phyloP scores from a whole-genome alignment of 2,113 vertebrate genomes.

The Monopterus albus region DNA sequence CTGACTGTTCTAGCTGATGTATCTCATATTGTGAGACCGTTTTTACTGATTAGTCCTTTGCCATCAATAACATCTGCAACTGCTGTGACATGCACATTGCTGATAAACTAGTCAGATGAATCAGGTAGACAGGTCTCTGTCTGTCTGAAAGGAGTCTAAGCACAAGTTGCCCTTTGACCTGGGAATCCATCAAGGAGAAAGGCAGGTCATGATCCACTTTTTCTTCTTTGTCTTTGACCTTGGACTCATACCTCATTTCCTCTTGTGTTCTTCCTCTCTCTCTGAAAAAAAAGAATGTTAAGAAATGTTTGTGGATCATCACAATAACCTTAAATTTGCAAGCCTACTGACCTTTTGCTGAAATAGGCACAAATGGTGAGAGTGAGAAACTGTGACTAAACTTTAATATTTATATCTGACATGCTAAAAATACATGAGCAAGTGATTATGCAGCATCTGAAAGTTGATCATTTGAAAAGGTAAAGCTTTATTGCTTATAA shows the following conservation, averaged over 20 bases:
- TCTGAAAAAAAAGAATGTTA: conserved; percentile 20
- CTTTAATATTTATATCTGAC: too few relatives aligned
- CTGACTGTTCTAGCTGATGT: neutral
- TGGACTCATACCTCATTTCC: conserved; percentile 26
- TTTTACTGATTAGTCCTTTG: neutral
- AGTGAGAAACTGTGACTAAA: too few relatives aligned
- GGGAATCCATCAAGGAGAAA: neutral
- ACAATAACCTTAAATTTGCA: too few relatives aligned
- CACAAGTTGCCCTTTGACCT: conserved; percentile 24
- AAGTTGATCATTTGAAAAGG: too few relatives aligned
- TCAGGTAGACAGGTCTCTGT: neutral
- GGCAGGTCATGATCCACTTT: neutral
- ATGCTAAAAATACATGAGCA: too few relatives aligned
- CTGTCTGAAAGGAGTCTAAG: conserved; percentile 3
- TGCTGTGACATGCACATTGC: neutral
- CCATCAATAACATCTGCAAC: conserved; percentile 1
- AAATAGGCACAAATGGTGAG: too few relatives aligned
- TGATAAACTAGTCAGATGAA: neutral
- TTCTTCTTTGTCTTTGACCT: conserved; percentile 18
- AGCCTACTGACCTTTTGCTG: too few relatives aligned
- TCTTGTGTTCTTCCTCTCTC: neutral
- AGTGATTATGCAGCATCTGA: too few relatives aligned
- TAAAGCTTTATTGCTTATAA: too few relatives aligned
- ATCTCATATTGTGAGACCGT: too few relatives aligned
- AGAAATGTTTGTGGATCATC: conserved; percentile 15